Base-by-base conservation (phyloP, 1,140 invertebrate genomes). In the Drosophila kurseongensis region DNA sequence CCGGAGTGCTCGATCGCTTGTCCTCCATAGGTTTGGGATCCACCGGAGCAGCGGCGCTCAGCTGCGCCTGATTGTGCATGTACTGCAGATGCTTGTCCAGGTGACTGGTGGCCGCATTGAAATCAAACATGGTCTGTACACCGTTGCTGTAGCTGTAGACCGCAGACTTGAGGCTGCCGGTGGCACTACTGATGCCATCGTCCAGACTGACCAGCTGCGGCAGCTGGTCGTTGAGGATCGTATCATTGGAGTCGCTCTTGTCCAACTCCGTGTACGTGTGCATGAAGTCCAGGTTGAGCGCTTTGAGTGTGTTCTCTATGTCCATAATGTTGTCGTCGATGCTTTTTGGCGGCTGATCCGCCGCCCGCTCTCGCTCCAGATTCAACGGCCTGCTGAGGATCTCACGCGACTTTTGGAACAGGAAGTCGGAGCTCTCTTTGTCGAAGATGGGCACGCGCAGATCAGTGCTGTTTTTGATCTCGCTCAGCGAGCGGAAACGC, bases 351-450 rank as follows among this genome's bases (percentile, higher is more conserved):
- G 83, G 50, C 38, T 66, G 48, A 27, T 38, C n/a, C 13, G 44
- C 51, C 35, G 32, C 42, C 13, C 38, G 36, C 38, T 79, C 78
- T 8, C 74, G 67, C 6, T 83, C 84, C n/a, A 75, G 57, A 45
- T 89, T 90, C 35, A 93, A 93, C 0, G 95, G 95, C 47, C 95
- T 94, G 0, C 94, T 94, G 0, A 96, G 90, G 1, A 96, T 90
- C 91, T 96, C 95, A 2, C 95, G 93, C 0, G 95, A 96, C 74
- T 95, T 95, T 5, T 95, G 95, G 68, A 96, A 96, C 80, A 95
- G 95, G 76, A 96, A 96, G 86, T 96, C 95, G 0, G 95, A 95
- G 6, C 95, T 95, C 6, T 95, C 95, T 91, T 95, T 95, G 85
- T 96, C 95, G 94, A 95, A 96, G 2, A 96, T 86, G 4, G 95